Evolutionary conservation across 2,888 invertebrate genomes (phyloP), one percentile per base, ranked within the genome.

Genomic region (Dryobotodes eremita): DNA sequence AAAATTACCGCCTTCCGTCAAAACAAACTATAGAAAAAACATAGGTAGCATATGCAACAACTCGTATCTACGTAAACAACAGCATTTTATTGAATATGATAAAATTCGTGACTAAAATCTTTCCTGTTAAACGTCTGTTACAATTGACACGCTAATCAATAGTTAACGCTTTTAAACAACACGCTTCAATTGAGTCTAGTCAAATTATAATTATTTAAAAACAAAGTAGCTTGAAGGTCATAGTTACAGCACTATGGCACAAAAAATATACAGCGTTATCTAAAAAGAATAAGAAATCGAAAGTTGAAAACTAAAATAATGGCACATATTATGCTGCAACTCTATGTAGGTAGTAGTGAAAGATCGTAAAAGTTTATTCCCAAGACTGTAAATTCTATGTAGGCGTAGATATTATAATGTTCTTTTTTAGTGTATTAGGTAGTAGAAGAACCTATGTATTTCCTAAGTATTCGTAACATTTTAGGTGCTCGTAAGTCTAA

Each of bases 131-230:
- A 50, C 20, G 57, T 65, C 65, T 50, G 61, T 73, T 73, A 71
- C 59, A 62, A 46, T 84, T 82, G 73, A 73, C 61, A 71, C n/a
- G 23, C 59, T 82, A 71, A 84, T 84, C 85, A 84, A 65, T 72
- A 66, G 61, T 80, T 73, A 73, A 71, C 70, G 55, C 55, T 50
- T 79, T 23, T 31, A 62, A 13, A 71, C 59, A 23, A 61, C 46
- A 59, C 46, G 26, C 23, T 26, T 62, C 71, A 81, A 79, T 72
- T 70, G 70, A 23, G 10, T 61, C 26, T 66, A 62, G 42, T 50
- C 42, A 42, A 84, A 80, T 66, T 82, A 48, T 66, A 8, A 26
- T 64, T n/a, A 74, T 71, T 80, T 59, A 42, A 73, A 77, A 84
- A 80, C 26, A 65, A 65, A 50, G 6, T 80, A 5, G 42, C 31